Percentiles rank a stretch among this genome's conserved stretches.
Evolutionary conservation across 53 echinoderm and acorn worm species (phyloP).

Genomic region (Pentamera pediparva): DNA sequence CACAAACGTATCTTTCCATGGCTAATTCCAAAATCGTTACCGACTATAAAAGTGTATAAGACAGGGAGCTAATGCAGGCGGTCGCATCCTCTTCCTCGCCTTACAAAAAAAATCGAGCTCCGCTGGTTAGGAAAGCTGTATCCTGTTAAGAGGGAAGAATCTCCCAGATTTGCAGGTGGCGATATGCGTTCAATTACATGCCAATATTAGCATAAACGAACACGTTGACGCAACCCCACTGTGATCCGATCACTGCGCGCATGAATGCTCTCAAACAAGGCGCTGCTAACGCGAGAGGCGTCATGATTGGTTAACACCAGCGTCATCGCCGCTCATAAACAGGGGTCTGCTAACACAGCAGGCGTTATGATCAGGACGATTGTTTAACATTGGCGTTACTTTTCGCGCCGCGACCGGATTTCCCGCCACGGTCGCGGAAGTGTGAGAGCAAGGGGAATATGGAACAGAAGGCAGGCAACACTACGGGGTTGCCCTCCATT

Average conservation of each 20-base stretch:
- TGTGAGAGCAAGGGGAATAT: too few relatives aligned
- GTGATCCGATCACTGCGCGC: slow-evolving; percentile 15
- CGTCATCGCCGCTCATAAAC: not conserved
- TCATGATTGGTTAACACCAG: slow-evolving; percentile 10
- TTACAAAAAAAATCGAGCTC: too few relatives aligned
- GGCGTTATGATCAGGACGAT: not conserved
- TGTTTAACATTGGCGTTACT: not conserved
- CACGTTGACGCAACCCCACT: slow-evolving; percentile 30
- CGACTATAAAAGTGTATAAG: not conserved
- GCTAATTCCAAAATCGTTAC: slow-evolving; percentile 36
- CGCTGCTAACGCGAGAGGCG: not conserved
- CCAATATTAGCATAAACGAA: slow-evolving; percentile 25
- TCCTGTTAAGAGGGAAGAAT: slow-evolving; percentile 6
- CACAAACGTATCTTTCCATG: slow-evolving; percentile 23
- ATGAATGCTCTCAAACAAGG: slow-evolving; percentile 6
- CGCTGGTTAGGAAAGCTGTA: slow-evolving; percentile 18
- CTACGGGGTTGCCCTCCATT: slow-evolving; percentile 1
- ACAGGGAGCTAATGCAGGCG: too few relatives aligned
- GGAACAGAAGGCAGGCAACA: too few relatives aligned
- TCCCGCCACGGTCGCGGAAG: too few relatives aligned
- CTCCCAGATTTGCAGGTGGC: slow-evolving; percentile 24
- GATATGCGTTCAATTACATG: slow-evolving; percentile 31
- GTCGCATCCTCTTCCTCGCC: too few relatives aligned
- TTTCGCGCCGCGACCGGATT: not conserved
- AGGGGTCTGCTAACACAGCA: not conserved